A percentile compares a stretch with the other conserved stretches of the same genome.
These are phyloP conservation scores for Hyalella azteca DNA, from an alignment of 2,888 invertebrate genomes.

Conservation along the genomic window DNA sequence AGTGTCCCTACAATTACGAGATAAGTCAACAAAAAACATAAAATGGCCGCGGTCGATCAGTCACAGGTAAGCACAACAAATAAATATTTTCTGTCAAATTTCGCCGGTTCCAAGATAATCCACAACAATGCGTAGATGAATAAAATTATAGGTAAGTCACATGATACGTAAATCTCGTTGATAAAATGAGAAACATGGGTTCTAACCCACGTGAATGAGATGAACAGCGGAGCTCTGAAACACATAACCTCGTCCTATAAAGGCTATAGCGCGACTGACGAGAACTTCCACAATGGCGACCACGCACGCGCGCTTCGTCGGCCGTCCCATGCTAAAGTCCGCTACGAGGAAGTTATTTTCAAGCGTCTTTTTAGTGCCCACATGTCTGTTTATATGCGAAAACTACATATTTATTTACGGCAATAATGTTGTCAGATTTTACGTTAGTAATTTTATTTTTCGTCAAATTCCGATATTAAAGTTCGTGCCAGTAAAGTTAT, in stretches of 20 bases:
- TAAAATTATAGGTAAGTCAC: not conserved
- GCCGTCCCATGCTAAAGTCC: too few relatives aligned
- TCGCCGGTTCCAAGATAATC: too few relatives aligned
- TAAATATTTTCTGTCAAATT: not conserved
- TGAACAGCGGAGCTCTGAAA: not conserved
- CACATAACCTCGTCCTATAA: not conserved
- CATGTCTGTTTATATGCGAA: too few relatives aligned
- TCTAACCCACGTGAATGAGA: not conserved
- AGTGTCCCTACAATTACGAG: not conserved
- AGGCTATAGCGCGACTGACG: conserved; percentile 6
- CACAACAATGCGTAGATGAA: not conserved
- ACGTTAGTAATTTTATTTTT: too few relatives aligned
- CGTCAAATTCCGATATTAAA: too few relatives aligned
- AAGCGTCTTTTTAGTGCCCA: too few relatives aligned
- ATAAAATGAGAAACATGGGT: not conserved
- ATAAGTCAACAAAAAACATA: not conserved
- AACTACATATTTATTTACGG: too few relatives aligned
- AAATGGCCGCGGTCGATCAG: conserved; percentile 14
- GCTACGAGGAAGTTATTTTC: too few relatives aligned
- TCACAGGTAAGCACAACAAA: conserved; percentile 8
- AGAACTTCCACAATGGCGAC: conserved; percentile 24
- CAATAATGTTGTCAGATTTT: too few relatives aligned
- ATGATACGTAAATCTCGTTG: not conserved
- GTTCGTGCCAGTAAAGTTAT: too few relatives aligned
- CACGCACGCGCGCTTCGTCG: conserved; percentile 19